Evolutionary conservation across 2,113 vertebrate species (phyloP), one percentile per base, ranked within the genome.

Genomic region (Elephas maximus): DNA sequence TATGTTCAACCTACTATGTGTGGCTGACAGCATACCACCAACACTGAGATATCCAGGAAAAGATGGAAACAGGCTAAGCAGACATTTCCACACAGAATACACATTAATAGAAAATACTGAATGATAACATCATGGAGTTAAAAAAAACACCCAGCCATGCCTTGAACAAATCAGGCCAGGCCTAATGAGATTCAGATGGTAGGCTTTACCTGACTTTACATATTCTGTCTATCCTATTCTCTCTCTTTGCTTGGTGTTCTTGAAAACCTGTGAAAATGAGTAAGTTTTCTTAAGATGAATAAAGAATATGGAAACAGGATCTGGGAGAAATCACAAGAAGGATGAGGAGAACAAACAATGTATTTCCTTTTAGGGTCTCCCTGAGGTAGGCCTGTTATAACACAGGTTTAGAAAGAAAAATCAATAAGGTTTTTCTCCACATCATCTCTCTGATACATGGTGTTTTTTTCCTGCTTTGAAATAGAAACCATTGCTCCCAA

Each of bases 141-240:
- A 86, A 76, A 26, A 74, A 48, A 37, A 44, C 60, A 24, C 6
- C 7, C 51, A 91, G 53, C 74, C 65, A 81, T 15, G 37, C 45
- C 65, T 84, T 74, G 67, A 80, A 93, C 94, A 96, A 97, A 96
- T 77, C 33, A 95, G 92, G 83, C 80, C 87, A 96, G 91, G 51
- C 11, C 44, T 73, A 93, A 65, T 84, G 88, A 97, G 86, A 65
- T 81, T 4, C n/a, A 81, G 63, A 28, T 53, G 15, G 37, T 10
- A 96, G 82, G 84, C 33, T 76, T 89, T 41, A 78, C 48, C 82
- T 93, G 81, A 85, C 28, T 76, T 89, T 28, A 78, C 37, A 83
- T 90, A 74, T n/a, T 83, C 33, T n/a, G 71, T 10, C 62, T 41
- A 82, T 12, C 53, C 63, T 83, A 33, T 20, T 89, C 30, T 71